These are phyloP conservation scores for Pampus argenteus DNA, from an alignment of 2,797 vertebrate genomes.

Conservation along the genomic window DNA sequence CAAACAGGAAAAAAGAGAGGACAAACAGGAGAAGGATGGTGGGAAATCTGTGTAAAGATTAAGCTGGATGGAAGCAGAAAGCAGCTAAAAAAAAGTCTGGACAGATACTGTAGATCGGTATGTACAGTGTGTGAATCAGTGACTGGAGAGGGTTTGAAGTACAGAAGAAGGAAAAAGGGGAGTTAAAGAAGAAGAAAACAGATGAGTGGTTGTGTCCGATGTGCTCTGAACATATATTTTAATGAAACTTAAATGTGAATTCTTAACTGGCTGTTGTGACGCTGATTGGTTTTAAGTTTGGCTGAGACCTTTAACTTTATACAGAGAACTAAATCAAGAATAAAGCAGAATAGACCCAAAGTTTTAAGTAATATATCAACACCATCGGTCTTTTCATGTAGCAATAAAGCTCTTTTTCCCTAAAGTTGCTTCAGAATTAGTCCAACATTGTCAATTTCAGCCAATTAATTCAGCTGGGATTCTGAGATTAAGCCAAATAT, in stretches of 20 bases:
- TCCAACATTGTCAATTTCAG: slow-evolving; percentile 8
- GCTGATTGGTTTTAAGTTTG: neutral
- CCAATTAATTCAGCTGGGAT: slow-evolving; percentile 26
- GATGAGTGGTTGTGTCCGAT: neutral
- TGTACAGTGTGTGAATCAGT: no score
- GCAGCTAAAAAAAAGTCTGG: no score
- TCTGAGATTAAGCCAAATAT: slow-evolving; percentile 17
- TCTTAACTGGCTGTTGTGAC: neutral
- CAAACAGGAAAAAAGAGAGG: no score
- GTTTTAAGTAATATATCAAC: no score
- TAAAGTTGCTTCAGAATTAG: neutral
- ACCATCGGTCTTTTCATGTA: neutral
- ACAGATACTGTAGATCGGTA: no score
- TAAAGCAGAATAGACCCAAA: neutral
- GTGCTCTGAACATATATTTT: neutral
- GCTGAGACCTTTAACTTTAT: neutral
- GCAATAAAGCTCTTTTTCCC: neutral
- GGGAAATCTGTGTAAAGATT: no score
- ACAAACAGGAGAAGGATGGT: no score
- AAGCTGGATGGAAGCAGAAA: no score
- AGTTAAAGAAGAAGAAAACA: neutral
- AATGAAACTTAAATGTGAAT: neutral
- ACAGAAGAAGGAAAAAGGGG: neutral
- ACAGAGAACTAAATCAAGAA: neutral
- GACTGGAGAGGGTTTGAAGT: no score